Evolutionary conservation across 2,113 vertebrate species (phyloP).

Genomic region (Gavia stellata): DNA sequence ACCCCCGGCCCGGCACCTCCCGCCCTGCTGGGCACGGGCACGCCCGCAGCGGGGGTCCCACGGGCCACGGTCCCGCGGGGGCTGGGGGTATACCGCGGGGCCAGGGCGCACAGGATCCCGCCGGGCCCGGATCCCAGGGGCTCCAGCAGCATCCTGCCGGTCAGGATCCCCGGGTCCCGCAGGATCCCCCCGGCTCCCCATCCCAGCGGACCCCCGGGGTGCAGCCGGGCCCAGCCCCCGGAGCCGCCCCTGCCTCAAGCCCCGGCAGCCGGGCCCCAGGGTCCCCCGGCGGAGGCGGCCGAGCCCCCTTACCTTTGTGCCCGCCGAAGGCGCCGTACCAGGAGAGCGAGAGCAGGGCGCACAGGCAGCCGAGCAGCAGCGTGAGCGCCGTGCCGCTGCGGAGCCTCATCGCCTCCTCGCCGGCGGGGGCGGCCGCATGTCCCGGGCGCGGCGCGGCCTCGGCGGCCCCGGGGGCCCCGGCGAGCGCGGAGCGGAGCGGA

Average conservation of each 20-base stretch:
- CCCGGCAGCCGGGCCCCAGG: neutral
- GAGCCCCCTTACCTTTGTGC: conserved; percentile 84
- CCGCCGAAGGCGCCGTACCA: conserved; percentile 97
- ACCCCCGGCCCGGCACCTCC: neutral
- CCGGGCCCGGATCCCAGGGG: neutral
- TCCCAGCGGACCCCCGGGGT: too few relatives aligned
- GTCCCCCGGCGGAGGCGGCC: neutral
- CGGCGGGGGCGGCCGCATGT: conserved; percentile 58
- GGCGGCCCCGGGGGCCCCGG: neutral
- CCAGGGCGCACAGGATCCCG: neutral
- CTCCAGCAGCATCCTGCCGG: neutral
- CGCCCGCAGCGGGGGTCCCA: neutral
- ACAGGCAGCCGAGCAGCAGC: conserved; percentile 90
- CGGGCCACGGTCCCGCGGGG: neutral
- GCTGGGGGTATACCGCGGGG: too few relatives aligned
- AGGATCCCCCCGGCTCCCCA: neutral
- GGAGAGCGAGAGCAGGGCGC: conserved; percentile 92
- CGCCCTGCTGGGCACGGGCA: neutral
- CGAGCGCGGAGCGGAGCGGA: neutral
- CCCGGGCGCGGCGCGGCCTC: conserved; percentile 40
- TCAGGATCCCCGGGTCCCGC: neutral
- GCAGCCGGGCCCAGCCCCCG: neutral
- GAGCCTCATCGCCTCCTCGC: conserved; percentile 87
- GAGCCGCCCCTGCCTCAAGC: neutral
- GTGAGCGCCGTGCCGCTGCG: conserved; percentile 90